Percentiles rank a stretch among this genome's conserved stretches.
These are phyloP conservation scores for Gulo gulo DNA, from an alignment of 2,113 vertebrate species.

Conservation along the genomic window DNA sequence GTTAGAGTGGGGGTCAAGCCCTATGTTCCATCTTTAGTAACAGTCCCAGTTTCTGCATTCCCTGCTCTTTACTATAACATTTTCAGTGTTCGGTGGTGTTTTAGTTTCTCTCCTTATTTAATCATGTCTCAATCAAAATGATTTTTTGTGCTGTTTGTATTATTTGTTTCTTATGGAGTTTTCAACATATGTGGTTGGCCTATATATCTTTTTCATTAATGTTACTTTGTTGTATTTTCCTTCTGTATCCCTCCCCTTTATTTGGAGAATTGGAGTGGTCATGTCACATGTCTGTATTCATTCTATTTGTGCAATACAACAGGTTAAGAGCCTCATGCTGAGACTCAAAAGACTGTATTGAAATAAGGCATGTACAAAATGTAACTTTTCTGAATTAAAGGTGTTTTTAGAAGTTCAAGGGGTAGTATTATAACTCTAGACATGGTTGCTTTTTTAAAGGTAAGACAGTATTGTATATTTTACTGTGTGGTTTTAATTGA, in stretches of 20 bases:
- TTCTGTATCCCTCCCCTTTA: neutral
- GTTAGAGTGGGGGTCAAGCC: neutral
- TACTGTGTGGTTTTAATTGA: neutral
- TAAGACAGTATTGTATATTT: neutral
- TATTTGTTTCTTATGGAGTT: neutral
- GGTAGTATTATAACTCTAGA: neutral
- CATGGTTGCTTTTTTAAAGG: neutral
- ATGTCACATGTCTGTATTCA: conserved; percentile 6
- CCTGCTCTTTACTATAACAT: neutral
- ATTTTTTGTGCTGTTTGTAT: neutral
- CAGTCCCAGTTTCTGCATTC: neutral
- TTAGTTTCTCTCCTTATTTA: neutral
- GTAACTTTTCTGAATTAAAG: neutral
- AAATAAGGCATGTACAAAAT: neutral
- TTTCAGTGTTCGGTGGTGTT: neutral
- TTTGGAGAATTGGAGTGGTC: conserved; percentile 35
- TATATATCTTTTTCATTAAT: neutral
- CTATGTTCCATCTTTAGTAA: neutral
- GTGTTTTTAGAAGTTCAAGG: neutral
- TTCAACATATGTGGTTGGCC: neutral
- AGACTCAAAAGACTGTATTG: neutral
- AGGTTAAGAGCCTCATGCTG: neutral
- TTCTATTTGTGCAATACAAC: conserved; percentile 8
- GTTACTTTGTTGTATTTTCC: neutral
- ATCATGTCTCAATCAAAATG: neutral